Conservation (phyloP, 1,140 invertebrate species). For the Penaeus chinensis region DNA sequence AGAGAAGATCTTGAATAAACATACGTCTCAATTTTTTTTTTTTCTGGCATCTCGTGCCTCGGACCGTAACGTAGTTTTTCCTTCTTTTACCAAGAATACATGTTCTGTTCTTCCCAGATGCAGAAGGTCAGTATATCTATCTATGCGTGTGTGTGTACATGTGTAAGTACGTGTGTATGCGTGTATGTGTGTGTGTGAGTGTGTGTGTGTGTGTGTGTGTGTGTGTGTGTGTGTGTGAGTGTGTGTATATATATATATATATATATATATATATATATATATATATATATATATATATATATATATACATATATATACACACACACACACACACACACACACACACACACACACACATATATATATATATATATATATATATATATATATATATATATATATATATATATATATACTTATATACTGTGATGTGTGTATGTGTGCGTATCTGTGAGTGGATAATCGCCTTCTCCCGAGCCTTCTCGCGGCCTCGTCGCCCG, state of each 20-base stretch:
- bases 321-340: background rate
- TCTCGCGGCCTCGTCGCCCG: no score
- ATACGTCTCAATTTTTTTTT: no score
- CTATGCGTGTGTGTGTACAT: background rate
- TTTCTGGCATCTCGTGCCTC: no score
- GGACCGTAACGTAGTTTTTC: no score
- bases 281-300: background rate
- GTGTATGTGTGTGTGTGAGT: background rate
- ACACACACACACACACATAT: background rate
- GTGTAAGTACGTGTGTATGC: background rate
- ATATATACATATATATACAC: background rate
- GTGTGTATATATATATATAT: slow-evolving; percentile 13
- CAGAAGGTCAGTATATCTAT: no score
- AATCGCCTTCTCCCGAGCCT: no score
- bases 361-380: slow-evolving; percentile 9
- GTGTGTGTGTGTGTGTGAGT: slow-evolving; percentile 9
- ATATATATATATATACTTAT: slow-evolving; percentile 5
- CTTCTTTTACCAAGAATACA: no score
- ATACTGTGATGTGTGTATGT: background rate
- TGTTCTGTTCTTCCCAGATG: no score
- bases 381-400: slow-evolving; percentile 6
- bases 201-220: slow-evolving; percentile 1
- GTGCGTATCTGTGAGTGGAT: background rate
- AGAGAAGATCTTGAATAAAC: no score
- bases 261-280: background rate